These are phyloP conservation scores for Mercenaria mercenaria DNA, from an alignment of 1,140 invertebrate genomes.

Conservation along the genomic window DNA sequence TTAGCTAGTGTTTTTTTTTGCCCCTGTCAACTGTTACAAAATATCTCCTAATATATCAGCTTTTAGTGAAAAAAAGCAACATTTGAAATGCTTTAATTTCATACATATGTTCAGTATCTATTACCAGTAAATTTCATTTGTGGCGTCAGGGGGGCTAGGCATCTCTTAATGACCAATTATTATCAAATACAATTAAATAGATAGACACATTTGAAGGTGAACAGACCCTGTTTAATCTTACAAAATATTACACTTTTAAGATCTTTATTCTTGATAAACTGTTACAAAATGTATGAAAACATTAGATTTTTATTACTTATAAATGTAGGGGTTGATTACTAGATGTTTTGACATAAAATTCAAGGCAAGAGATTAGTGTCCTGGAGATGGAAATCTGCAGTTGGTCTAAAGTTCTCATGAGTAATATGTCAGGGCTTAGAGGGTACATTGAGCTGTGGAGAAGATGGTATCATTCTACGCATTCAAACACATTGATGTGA, in stretches of 20 bases:
- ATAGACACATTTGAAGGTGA: background rate
- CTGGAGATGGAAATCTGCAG: background rate
- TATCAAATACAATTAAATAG: conserved; percentile 2
- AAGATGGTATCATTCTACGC: too few species aligned
- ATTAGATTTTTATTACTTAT: background rate
- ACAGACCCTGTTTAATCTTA: background rate
- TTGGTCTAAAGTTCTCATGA: background rate
- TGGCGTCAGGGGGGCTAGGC: background rate
- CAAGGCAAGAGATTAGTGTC: background rate
- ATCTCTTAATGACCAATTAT: background rate
- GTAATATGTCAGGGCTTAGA: too few species aligned
- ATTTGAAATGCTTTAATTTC: background rate
- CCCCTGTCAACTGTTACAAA: too few species aligned
- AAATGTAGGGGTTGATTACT: background rate
- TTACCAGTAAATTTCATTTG: background rate
- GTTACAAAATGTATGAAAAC: background rate
- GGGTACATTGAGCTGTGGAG: too few species aligned
- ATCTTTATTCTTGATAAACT: background rate
- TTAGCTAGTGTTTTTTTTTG: too few species aligned
- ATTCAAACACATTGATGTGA: too few species aligned
- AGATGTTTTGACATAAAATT: background rate
- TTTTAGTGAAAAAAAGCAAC: too few species aligned
- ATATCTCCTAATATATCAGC: too few species aligned
- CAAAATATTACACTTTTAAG: background rate
- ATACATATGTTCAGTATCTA: background rate